Percentiles rank a stretch among this genome's conserved stretches.
phyloP scores from a whole-genome alignment of 2,113 vertebrate species.

The Equus przewalskii region DNA sequence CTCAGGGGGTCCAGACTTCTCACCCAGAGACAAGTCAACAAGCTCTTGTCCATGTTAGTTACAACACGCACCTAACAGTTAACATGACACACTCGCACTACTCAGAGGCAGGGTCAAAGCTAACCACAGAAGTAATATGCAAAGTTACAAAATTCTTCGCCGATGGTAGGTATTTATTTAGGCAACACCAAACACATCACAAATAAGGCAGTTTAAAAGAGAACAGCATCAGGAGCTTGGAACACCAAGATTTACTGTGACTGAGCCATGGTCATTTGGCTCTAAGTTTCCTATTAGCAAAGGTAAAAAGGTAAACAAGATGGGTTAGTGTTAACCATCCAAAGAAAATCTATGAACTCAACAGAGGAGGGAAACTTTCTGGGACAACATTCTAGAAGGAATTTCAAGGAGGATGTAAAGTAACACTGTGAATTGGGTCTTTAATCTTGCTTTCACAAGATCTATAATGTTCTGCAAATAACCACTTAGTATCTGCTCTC shows the following conservation, averaged over 20 bases:
- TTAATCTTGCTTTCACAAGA: not conserved
- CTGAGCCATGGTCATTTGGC: not conserved
- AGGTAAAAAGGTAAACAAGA: not conserved
- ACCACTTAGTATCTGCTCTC: not conserved
- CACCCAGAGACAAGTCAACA: not conserved
- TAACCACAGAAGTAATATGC: not conserved
- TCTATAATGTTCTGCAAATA: not conserved
- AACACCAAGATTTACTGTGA: not conserved
- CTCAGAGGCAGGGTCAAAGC: not conserved
- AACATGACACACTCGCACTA: not conserved
- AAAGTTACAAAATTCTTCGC: not conserved
- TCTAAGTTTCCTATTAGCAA: not conserved
- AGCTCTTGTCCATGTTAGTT: not conserved
- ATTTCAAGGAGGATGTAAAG: not conserved
- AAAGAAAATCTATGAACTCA: not conserved
- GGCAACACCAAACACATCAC: not conserved
- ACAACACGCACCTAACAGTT: not conserved
- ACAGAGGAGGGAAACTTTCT: not conserved
- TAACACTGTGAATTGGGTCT: not conserved
- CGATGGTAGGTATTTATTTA: not conserved
- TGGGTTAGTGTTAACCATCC: not conserved
- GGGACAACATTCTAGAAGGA: not conserved
- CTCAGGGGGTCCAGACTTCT: not conserved
- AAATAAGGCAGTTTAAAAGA: not conserved
- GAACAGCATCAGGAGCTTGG: not conserved